A percentile compares a stretch with the other conserved stretches of the same genome.
Conservation (phyloP, 2,113 vertebrate genomes). For the Melozone crissalis region DNA sequence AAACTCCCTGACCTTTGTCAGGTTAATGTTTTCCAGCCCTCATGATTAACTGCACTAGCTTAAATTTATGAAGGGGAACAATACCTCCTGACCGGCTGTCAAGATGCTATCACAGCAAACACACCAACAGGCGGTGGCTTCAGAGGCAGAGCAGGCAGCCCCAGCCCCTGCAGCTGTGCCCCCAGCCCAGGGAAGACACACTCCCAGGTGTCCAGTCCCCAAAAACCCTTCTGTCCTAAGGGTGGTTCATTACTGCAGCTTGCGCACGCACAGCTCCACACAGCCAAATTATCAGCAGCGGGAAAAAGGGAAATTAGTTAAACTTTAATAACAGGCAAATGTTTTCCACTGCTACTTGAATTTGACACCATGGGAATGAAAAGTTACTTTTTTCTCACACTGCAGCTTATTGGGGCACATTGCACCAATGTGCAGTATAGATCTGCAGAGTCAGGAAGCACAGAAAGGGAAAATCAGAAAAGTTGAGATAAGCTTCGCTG, state of each 20-base stretch:
- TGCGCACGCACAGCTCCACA: fast-evolving
- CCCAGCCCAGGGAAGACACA: not conserved
- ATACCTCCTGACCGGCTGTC: not conserved
- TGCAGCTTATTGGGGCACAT: not conserved
- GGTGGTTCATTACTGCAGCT: fast-evolving
- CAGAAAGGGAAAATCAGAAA: not conserved
- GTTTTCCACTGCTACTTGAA: not conserved
- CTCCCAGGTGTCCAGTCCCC: fast-evolving
- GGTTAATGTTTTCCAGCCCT: conserved; percentile 43
- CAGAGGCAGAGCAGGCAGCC: not conserved
- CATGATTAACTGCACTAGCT: not conserved
- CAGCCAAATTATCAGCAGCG: not conserved
- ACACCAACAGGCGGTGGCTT: fast-evolving
- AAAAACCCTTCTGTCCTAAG: not conserved
- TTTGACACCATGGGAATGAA: not conserved
- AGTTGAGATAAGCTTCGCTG: not conserved
- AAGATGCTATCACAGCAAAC: not conserved
- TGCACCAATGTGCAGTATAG: fast-evolving
- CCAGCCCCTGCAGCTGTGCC: not conserved
- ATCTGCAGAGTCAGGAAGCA: not conserved
- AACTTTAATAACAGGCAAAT: not conserved
- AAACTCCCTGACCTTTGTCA: not conserved
- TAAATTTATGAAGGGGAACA: conserved; percentile 27
- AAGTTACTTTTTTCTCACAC: not conserved
- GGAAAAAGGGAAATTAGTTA: not conserved